Percentiles rank a stretch among this genome's conserved stretches.
These are phyloP conservation scores for Diachasma alloeum DNA, from an alignment of 1,140 invertebrate species.

Conservation along the genomic window DNA sequence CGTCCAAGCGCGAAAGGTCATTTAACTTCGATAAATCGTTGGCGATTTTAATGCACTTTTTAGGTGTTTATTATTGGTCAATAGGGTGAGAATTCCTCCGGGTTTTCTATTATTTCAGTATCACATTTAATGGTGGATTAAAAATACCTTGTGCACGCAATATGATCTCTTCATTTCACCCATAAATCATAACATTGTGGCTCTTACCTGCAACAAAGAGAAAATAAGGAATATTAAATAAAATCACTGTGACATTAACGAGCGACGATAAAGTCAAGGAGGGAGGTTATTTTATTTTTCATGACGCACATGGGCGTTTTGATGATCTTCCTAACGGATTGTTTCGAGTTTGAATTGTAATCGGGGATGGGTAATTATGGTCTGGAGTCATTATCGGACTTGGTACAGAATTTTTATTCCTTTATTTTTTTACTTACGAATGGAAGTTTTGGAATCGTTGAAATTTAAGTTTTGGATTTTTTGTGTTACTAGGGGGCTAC, in stretches of 20 bases:
- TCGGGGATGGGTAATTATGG: background rate
- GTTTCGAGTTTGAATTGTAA: background rate
- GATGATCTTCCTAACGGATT: constrained; percentile 1
- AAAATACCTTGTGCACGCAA: constrained; percentile 2
- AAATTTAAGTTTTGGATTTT: too few relatives aligned
- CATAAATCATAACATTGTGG: constrained; percentile 13
- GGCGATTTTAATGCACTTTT: background rate
- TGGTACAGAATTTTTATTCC: background rate
- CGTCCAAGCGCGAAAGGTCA: constrained; percentile 6
- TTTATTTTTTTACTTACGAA: too few relatives aligned
- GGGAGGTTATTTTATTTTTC: background rate
- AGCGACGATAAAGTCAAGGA: constrained; percentile 14
- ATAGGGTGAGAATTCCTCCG: constrained; percentile 55
- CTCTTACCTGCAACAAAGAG: constrained; percentile 54
- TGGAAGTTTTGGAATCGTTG: too few relatives aligned
- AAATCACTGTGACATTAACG: constrained; percentile 19
- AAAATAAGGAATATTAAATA: constrained; percentile 31
- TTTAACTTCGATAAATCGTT: constrained; percentile 40
- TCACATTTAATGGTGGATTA: background rate
- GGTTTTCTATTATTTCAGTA: constrained; percentile 24
- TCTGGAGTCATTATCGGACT: background rate
- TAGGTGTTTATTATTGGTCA: background rate
- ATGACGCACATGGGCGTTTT: background rate
- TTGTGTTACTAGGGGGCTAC: too few relatives aligned
- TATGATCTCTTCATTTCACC: background rate